phyloP scores from a whole-genome alignment of 1,140 invertebrate genomes.

The Belonocnema kinseyi region DNA sequence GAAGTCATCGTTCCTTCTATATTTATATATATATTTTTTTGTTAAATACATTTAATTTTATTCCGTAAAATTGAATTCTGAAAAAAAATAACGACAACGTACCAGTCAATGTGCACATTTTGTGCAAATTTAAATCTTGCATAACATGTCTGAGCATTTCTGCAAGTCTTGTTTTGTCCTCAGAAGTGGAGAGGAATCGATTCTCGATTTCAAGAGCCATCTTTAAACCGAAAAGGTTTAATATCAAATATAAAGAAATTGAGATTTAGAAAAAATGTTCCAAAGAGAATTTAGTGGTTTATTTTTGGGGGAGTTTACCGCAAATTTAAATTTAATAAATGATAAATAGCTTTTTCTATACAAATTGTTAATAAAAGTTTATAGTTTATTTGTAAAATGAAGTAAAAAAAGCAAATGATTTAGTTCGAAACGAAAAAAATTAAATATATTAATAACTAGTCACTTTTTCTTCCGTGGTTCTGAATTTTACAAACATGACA shows the following conservation, averaged over 20 bases:
- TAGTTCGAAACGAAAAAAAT: too few species aligned
- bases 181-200: slow-evolving; percentile 84
- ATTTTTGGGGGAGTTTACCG: too few species aligned
- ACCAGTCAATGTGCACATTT: slow-evolving; percentile 87
- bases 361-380: too few species aligned
- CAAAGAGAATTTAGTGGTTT: too few species aligned
- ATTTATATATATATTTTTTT: background rate
- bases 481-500: too few species aligned
- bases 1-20: slow-evolving; percentile 86
- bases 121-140: slow-evolving; percentile 86
- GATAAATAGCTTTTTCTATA: too few species aligned
- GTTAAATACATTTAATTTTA: background rate
- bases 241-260: slow-evolving; percentile 30
- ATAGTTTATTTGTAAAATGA: too few species aligned
- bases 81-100: slow-evolving; percentile 51
- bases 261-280: slow-evolving; percentile 1
- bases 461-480: too few species aligned
- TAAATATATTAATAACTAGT: too few species aligned
- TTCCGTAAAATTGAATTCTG: too few species aligned
- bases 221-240: slow-evolving; percentile 64
- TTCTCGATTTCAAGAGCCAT: slow-evolving; percentile 89
- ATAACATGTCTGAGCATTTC: slow-evolving; percentile 86
- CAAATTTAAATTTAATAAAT: too few species aligned
- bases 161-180: slow-evolving; percentile 80
- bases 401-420: too few species aligned